Evolutionary conservation across 1,140 invertebrate genomes (phyloP), one percentile per base, ranked within the genome.

Genomic region (Trachelipus rathkii): DNA sequence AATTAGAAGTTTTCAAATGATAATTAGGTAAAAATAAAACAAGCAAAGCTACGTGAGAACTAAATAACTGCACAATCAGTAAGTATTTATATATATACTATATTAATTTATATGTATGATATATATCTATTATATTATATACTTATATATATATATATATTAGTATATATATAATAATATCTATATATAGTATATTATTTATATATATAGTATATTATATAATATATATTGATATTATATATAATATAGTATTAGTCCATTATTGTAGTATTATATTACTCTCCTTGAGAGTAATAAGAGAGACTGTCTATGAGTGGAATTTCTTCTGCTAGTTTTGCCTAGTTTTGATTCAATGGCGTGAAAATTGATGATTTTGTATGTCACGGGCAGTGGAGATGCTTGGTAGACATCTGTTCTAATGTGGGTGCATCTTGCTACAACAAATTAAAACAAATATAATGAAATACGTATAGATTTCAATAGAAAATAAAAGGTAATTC

Each of bases 291-390:
- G 45, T 10, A 80, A 72, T 4, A 80, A 45, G 21, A 80, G 75
- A 43, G 79, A 80, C 24, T 80, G 79, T 50, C 77, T 75, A 23
- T 80, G 79, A 7, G 71, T 78, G 21, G 79, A 80, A 67, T 74
- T 80, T 2, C 79, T 74, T 6, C 77, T 73, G 24, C 70, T 45
- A 24, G 77, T 72, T 68, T 76, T 80, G 66, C 79, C 79, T 67
- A 67, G 11, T 7, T 45, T 76, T 33, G 69, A 53, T 53, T 92
- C 90, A 76, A 95, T 94, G 6, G 93, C 90, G 75, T 92, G 89
- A 85, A 96, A 95, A 85, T n/a, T n/a, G n/a, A n/a, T 96, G 93
- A 86, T 95, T 95, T 85, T 93, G 92, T 60, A 95, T n/a, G n/a
- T n/a, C 88, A 0, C n/a, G n/a, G n/a, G 92, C 90, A 78, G 92